phyloP scores from a whole-genome alignment of 2,797 vertebrate genomes.

The Takifugu ocellatus region DNA sequence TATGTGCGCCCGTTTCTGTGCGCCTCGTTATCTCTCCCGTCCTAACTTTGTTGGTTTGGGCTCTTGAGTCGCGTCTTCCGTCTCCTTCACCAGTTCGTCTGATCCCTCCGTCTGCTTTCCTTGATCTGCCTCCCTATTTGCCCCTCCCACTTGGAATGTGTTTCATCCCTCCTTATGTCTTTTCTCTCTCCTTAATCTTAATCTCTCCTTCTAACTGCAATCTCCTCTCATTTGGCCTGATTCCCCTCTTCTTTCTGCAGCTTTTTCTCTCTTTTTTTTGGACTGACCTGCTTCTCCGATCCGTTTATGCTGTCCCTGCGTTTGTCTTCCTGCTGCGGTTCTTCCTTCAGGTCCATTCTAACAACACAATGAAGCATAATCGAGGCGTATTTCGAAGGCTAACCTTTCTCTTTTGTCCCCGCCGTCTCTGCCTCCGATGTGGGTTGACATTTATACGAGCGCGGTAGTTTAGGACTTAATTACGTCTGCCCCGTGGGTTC shows the following conservation, averaged over 20 bases:
- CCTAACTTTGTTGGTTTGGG: conserved; percentile 35
- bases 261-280: conserved; percentile 4
- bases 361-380: conserved; percentile 17
- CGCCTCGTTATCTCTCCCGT: conserved; percentile 50
- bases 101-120: conserved; percentile 35
- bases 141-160: conserved; percentile 17
- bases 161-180: conserved; percentile 28
- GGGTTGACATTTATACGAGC: conserved; percentile 54
- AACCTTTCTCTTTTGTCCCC: conserved; percentile 14
- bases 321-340: conserved; percentile 11
- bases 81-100: conserved; percentile 35
- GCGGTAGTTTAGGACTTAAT: conserved; percentile 63
- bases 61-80: conserved; percentile 37
- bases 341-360: conserved; percentile 1
- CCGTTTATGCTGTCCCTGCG: conserved; percentile 3
- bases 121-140: conserved; percentile 26
- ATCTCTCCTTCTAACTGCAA: conserved; percentile 21
- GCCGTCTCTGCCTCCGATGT: conserved; percentile 31
- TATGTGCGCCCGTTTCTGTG: not conserved
- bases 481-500: conserved; percentile 40
- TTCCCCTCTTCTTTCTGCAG: conserved; percentile 26
- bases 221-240: conserved; percentile 25
- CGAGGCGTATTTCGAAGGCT: conserved; percentile 30
- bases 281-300: conserved; percentile 15
- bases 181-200: conserved; percentile 32